phyloP scores from a whole-genome alignment of 2,113 vertebrate genomes.

The Theristicus caerulescens region DNA sequence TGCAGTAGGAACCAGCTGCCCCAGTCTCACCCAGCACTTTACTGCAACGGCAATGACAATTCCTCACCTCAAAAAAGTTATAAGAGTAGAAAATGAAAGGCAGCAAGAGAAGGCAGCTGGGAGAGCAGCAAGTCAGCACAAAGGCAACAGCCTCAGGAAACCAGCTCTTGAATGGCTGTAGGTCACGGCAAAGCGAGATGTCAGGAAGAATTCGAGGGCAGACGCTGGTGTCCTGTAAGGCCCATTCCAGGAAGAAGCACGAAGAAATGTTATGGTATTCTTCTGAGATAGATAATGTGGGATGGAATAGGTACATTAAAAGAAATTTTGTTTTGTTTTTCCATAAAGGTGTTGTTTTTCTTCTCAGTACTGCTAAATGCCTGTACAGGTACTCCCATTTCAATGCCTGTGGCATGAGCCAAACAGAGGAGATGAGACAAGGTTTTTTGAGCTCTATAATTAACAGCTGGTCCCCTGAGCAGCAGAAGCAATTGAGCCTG shows the following conservation, averaged over 20 bases:
- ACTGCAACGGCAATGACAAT: background rate
- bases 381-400: background rate
- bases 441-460: background rate
- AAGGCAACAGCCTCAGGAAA: background rate
- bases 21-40: background rate
- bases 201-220: background rate
- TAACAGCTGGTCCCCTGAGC: background rate
- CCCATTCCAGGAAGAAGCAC: background rate
- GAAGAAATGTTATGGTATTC: background rate
- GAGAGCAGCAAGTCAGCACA: background rate
- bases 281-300: background rate
- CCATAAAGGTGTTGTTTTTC: background rate
- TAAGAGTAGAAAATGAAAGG: background rate
- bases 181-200: background rate
- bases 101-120: background rate
- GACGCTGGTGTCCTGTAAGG: background rate
- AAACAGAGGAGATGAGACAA: background rate
- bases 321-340: background rate
- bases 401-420: background rate
- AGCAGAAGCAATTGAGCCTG: background rate
- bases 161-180: background rate
- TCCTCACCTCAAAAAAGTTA: background rate
- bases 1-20: background rate
- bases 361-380: background rate
- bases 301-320: background rate